phyloP scores from a whole-genome alignment of 2,888 invertebrate genomes.

The Metallyticus violacea region DNA sequence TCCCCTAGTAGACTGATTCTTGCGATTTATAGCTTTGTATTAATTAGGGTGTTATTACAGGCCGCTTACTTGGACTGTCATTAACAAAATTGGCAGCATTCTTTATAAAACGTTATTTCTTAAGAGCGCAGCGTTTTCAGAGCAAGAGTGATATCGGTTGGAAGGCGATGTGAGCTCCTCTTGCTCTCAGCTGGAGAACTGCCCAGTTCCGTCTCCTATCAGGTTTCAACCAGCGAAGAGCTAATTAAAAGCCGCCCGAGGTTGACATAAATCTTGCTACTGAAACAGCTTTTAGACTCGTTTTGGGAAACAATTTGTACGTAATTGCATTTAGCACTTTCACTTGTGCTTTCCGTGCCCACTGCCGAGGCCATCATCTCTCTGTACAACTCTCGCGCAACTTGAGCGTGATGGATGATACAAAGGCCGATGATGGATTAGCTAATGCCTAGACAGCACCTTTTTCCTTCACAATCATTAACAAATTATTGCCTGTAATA shows the following conservation, averaged over 20 bases:
- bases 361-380: background rate
- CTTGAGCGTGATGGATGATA: no score
- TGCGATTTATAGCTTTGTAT: background rate
- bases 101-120: background rate
- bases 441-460: no score
- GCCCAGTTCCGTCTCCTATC: background rate
- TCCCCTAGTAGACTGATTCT: no score
- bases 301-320: background rate
- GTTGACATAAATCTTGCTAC: background rate
- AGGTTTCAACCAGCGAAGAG: no score
- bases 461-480: no score
- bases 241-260: no score
- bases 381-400: no score
- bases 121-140: background rate
- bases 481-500: no score
- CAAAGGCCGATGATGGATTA: no score
- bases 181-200: no score
- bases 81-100: background rate
- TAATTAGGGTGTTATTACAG: slow-evolving; percentile 11
- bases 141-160: background rate
- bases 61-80: background rate
- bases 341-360: background rate
- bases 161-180: no score
- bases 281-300: background rate
- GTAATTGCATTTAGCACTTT: no score